These are phyloP conservation scores for Chaunax sp. DNA, from an alignment of 2,797 vertebrate genomes.

Conservation along the genomic window DNA sequence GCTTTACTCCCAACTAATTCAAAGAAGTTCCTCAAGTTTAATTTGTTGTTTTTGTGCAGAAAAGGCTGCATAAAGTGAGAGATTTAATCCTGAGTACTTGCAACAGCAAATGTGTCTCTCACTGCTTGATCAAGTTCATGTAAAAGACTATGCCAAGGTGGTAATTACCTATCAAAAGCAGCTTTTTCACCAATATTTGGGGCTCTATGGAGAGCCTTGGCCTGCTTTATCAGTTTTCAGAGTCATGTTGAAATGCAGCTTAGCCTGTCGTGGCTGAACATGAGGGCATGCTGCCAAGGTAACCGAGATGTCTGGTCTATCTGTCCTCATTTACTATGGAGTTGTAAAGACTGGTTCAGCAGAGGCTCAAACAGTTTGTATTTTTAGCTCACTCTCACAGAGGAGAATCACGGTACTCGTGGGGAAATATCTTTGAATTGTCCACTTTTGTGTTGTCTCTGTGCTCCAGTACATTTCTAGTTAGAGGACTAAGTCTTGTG, in stretches of 20 bases:
- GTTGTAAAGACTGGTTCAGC: constrained; percentile 27
- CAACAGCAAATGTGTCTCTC: neutral
- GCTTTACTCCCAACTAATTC: neutral
- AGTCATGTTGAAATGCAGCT: too few relatives aligned
- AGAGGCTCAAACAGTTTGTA: constrained; percentile 8
- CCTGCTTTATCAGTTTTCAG: too few relatives aligned
- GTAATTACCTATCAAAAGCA: constrained; percentile 13
- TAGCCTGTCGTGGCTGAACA: constrained; percentile 27
- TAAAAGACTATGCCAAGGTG: neutral
- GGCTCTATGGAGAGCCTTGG: constrained; percentile 38
- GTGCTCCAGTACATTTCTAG: too few relatives aligned
- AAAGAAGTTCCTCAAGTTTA: neutral
- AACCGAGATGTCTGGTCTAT: constrained; percentile 38
- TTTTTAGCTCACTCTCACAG: constrained; percentile 25
- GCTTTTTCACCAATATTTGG: constrained; percentile 28
- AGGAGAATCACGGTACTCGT: neutral
- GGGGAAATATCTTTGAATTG: constrained; percentile 13
- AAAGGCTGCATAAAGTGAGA: neutral
- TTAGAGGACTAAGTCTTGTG: too few relatives aligned
- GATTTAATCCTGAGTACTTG: constrained; percentile 8
- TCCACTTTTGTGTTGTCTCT: constrained; percentile 8
- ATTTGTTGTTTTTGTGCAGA: neutral
- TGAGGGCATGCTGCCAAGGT: constrained; percentile 34
- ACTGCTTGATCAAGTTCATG: neutral
- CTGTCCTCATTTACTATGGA: constrained; percentile 35